phyloP scores from a whole-genome alignment of 1,140 invertebrate species.

The Ooceraea biroi region DNA sequence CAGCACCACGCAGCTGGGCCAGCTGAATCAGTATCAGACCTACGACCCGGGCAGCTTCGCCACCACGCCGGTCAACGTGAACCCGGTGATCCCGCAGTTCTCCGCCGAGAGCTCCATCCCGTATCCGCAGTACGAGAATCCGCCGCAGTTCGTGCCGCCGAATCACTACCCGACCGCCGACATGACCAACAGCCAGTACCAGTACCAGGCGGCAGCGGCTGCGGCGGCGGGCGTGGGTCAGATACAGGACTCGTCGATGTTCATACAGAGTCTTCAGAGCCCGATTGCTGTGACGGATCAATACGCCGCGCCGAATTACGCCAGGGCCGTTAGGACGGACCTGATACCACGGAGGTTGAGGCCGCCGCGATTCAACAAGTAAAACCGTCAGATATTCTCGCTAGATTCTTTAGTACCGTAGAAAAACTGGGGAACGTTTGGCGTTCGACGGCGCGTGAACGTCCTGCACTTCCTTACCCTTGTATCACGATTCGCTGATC shows the following conservation, averaged over 20 bases:
- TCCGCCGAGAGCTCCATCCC: constrained; percentile 77
- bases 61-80: constrained; percentile 76
- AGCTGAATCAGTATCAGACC: constrained; percentile 78
- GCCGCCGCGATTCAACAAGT: constrained; percentile 79
- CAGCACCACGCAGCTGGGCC: constrained; percentile 72
- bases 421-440: constrained; percentile 21
- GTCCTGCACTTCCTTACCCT: background rate
- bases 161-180: constrained; percentile 78
- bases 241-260: constrained; percentile 79
- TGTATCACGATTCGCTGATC: background rate
- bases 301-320: constrained; percentile 78
- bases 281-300: constrained; percentile 80
- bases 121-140: constrained; percentile 78
- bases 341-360: constrained; percentile 77
- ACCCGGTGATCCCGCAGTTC: constrained; percentile 78
- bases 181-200: constrained; percentile 76
- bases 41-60: constrained; percentile 78
- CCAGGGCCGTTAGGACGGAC: constrained; percentile 77
- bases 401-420: background rate
- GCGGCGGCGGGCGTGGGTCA: constrained; percentile 72
- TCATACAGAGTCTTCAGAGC: constrained; percentile 78
- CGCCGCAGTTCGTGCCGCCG: constrained; percentile 76
- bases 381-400: constrained; percentile 48
- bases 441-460: background rate
- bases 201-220: constrained; percentile 70